These are phyloP conservation scores for Pedetes capensis DNA, from an alignment of 2,113 vertebrate species.

Conservation along the genomic window DNA sequence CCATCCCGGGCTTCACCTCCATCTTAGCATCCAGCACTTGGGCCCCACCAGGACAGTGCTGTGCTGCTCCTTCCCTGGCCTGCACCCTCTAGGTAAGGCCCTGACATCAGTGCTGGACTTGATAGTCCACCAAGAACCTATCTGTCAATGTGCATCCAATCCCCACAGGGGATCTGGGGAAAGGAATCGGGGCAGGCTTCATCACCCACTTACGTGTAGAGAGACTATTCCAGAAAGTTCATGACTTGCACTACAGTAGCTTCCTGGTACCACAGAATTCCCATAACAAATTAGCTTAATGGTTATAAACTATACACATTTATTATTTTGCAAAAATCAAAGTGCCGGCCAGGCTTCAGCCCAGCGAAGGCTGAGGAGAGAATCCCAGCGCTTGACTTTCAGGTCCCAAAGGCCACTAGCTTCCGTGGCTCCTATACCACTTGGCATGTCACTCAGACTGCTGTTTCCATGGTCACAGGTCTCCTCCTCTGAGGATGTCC, in stretches of 20 bases:
- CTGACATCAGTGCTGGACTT: too few relatives aligned
- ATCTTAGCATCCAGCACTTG: rapidly evolving
- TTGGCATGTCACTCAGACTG: not conserved
- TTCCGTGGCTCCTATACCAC: not conserved
- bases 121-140: rapidly evolving
- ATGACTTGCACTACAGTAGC: too few relatives aligned
- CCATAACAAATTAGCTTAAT: too few relatives aligned
- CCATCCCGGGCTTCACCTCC: too few relatives aligned
- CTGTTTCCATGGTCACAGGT: not conserved
- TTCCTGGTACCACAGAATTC: not conserved
- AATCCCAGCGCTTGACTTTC: not conserved
- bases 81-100: not conserved
- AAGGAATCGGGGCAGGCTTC: not conserved
- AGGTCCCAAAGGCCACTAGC: rapidly evolving
- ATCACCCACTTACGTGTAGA: not conserved
- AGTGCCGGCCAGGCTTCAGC: not conserved
- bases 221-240: rapidly evolving
- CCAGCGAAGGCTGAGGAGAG: not conserved
- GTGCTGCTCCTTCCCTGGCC: too few relatives aligned
- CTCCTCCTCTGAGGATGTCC: not conserved
- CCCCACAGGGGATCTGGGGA: rapidly evolving
- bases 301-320: rapidly evolving
- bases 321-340: not conserved
- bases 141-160: rapidly evolving
- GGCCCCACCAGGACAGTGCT: rapidly evolving